Evolutionary conservation across 2,797 vertebrate species (phyloP).

Genomic region (Trematocara caparti): DNA sequence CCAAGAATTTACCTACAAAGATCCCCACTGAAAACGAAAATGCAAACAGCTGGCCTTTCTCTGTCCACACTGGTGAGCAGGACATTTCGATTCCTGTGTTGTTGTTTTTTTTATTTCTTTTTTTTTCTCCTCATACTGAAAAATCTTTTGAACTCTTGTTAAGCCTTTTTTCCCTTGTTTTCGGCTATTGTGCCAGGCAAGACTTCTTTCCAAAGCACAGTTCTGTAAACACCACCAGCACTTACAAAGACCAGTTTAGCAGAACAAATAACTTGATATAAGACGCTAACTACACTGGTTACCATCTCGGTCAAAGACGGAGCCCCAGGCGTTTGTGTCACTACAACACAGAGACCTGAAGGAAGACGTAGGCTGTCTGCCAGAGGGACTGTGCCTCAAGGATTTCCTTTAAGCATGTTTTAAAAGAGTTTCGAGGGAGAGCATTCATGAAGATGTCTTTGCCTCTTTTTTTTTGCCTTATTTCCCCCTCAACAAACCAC

Average conservation of each 20-base stretch:
- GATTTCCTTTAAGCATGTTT: slow-evolving; percentile 43
- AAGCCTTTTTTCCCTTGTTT: not conserved
- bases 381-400: slow-evolving; percentile 52
- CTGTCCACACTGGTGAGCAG: slow-evolving; percentile 74
- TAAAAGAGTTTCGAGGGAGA: slow-evolving; percentile 34
- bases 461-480: not conserved
- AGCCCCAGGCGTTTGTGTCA: slow-evolving; percentile 53
- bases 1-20: slow-evolving; percentile 56
- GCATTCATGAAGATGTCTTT: not conserved
- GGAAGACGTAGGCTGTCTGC: slow-evolving; percentile 52
- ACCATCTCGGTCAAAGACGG: slow-evolving; percentile 51
- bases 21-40: slow-evolving; percentile 38
- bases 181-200: not conserved
- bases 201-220: not conserved
- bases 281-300: slow-evolving; percentile 37
- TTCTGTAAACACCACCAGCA: slow-evolving; percentile 11
- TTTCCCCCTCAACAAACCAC: not conserved
- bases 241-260: slow-evolving; percentile 19
- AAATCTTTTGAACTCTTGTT: not conserved
- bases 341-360: slow-evolving; percentile 54
- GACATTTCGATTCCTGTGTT: not conserved
- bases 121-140: not conserved
- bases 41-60: slow-evolving; percentile 65
- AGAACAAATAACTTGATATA: slow-evolving; percentile 57
- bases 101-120: not conserved